Percentiles rank a stretch among this genome's conserved stretches.
Evolutionary conservation across 2,797 vertebrate genomes (phyloP).

Genomic region (Dallia pectoralis): DNA sequence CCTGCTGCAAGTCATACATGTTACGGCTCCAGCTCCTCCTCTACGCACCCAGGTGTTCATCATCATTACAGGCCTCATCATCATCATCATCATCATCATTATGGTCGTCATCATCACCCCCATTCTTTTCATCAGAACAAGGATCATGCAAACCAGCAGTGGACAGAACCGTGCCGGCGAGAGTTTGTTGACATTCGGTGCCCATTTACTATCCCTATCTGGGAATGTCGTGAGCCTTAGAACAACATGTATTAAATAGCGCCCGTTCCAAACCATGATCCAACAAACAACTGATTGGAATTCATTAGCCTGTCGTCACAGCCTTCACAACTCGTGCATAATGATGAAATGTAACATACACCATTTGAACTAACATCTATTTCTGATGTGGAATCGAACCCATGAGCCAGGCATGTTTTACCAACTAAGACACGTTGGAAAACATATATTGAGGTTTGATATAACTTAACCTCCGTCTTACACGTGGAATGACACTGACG

Average conservation of each 20-base stretch:
- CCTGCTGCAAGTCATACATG: background rate
- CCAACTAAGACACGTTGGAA: background rate
- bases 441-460: background rate
- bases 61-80: background rate
- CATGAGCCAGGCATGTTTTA: background rate
- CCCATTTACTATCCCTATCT: background rate
- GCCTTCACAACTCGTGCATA: background rate
- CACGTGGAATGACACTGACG: background rate
- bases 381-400: background rate
- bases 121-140: background rate
- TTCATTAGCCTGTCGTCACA: background rate
- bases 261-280: background rate
- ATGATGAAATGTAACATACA: background rate
- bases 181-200: background rate
- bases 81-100: background rate
- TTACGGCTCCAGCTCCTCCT: slow-evolving; percentile 1
- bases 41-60: background rate
- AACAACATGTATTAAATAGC: slow-evolving; percentile 16
- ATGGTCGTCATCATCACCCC: background rate
- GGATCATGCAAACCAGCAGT: background rate
- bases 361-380: background rate
- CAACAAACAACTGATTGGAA: slow-evolving; percentile 1
- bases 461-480: background rate
- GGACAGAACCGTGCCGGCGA: background rate
- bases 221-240: background rate